These are phyloP conservation scores for Margaritifera margaritifera DNA, from an alignment of 2,888 invertebrate species.

Conservation along the genomic window DNA sequence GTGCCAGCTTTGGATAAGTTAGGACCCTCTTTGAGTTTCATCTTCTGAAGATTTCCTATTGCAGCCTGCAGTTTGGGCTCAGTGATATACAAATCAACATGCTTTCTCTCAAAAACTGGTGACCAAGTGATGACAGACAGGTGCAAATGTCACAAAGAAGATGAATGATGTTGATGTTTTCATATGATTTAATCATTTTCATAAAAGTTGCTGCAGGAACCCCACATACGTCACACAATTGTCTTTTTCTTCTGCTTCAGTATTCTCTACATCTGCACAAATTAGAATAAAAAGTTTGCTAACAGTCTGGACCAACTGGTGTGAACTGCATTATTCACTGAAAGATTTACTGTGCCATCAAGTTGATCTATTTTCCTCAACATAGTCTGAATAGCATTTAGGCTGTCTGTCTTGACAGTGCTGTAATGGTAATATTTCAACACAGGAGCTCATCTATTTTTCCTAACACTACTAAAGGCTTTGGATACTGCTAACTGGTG, in stretches of 20 bases:
- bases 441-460: constrained; percentile 23
- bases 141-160: constrained; percentile 23
- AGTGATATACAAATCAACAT: constrained; percentile 13
- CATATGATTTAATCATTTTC: no score
- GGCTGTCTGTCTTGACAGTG: not conserved
- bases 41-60: no score
- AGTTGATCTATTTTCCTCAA: no score
- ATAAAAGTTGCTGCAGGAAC: constrained; percentile 19
- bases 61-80: no score
- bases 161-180: constrained; percentile 19
- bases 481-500: constrained; percentile 22
- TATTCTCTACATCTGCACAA: constrained; percentile 21
- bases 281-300: constrained; percentile 19
- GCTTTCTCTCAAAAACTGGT: constrained; percentile 17
- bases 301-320: constrained; percentile 21
- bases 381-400: no score
- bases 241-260: constrained; percentile 18
- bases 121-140: constrained; percentile 7
- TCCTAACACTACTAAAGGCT: constrained; percentile 14
- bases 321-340: no score
- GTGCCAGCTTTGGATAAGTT: no score
- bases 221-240: constrained; percentile 17
- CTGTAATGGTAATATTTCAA: constrained; percentile 24
- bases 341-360: no score
- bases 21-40: no score